Base-by-base conservation (phyloP, 2,888 invertebrate genomes). In the Pherbina coryleti region DNA sequence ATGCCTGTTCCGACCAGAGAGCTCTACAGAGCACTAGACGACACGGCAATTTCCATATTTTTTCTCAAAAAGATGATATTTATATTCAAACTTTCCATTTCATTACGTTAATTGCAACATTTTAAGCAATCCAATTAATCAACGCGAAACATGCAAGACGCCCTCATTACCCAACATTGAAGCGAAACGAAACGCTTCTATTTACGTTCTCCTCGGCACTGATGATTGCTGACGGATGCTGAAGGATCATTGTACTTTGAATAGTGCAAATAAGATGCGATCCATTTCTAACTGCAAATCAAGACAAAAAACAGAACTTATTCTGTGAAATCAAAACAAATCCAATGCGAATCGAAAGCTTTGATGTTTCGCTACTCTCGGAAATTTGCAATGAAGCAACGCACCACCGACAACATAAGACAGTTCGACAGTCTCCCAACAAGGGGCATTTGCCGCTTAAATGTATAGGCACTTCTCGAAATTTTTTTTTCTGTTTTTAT, bases 31-130 rank as follows among this genome's bases (percentile, higher is more conserved):
- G 11, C 2, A 44, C 11, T 14, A 44, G 44, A 14, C 44, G 11
- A 44, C 14, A 44, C 11, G 11, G 44, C 51, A 11, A 44, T 44
- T 11, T 44, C 7, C 44, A 44, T 44, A 44, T 14, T 44, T 44
- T 44, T 44, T 7, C 44, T 44, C 44, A 44, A 11, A 44, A 44
- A 44, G 17, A 64, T 51, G 55, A 70, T 53, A 31, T 70, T 70
- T 28, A 28, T 34, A 31, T 72, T 34, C 11, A 34, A 51, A 14
- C 37, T 44, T 69, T 60, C 60, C 57, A 49, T 60, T 69, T 76
- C 60, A 69, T 76, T 76, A 62, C 44, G 57, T 70, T 49, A 78
- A 76, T 76, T 79, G 71, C 44, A 69, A 69, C 49, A 19, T 73
- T 73, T 62, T 62, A 22, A 51, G 22, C 28, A 22, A 17, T 22